Evolutionary conservation across 2,888 invertebrate species (phyloP), one percentile per base, ranked within the genome.

Genomic region (Platynereis dumerilii): DNA sequence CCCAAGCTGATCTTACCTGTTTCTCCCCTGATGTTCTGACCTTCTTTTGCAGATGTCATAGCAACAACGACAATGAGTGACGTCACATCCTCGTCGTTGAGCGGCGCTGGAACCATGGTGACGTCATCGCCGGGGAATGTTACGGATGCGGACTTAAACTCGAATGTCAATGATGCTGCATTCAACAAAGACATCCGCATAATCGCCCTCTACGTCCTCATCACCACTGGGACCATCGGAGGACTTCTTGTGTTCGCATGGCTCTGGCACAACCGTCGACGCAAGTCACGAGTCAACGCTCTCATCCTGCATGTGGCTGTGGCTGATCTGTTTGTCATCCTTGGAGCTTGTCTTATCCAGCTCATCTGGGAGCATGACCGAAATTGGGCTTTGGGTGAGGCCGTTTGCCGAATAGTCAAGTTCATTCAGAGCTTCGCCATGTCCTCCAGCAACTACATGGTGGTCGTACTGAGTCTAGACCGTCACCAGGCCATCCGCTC

Each of bases 381-480:
- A 24, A 55, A 65, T 42, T 62, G 62, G 62, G 58, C 73, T 22
- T 78, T 80, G 0, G 83, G 84, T 0, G 78, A 79, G 48, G 69
- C 75, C 42, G 71, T 80, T 75, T 84, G 84, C 67, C 76, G 78
- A 60, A 66, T 80, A 24, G 69, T 83, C 60, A 84, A 84, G 72
- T 80, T 81, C 69, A 64, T 77, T 2, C 82, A 82, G 71, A 81
- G 79, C 42, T 80, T 81, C 60, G 70, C 79, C 22, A 76, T 83
- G 64, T 79, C 79, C 65, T 74, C 80, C 45, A 83, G 82, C 68
- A 80, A 79, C 48, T 80, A 80, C 69, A 80, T 83, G 79, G 69
- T 84, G 42, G 79, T 84, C 2, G 80, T 81, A 10, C 80, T 84
- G 34, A 83, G 83, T 27, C 65, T 83, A 10, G 84, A 84, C 71